These are phyloP conservation scores for Alectura lathami DNA, from an alignment of 2,113 vertebrate species.

Conservation along the genomic window DNA sequence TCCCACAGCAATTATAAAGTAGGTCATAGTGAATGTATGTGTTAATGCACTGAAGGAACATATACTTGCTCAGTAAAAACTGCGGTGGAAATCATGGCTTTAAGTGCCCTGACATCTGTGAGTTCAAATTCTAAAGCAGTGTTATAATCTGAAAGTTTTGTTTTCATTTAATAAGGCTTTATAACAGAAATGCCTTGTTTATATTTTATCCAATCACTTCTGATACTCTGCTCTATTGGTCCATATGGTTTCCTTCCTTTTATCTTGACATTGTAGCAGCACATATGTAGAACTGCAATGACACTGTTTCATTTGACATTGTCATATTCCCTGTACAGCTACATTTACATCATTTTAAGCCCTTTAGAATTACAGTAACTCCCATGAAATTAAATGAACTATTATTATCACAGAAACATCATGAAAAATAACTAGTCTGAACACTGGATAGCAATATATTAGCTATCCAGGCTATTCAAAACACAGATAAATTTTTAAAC, in stretches of 20 bases:
- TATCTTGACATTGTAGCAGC: constrained; percentile 20
- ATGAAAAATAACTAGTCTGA: constrained; percentile 46
- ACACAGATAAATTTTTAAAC: background rate
- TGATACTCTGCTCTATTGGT: constrained; percentile 45
- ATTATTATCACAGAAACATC: constrained; percentile 42
- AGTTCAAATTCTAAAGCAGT: constrained; percentile 12
- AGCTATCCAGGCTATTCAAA: background rate
- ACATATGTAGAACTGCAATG: background rate
- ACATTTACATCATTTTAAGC: constrained; percentile 58
- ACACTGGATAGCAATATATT: background rate
- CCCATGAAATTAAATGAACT: constrained; percentile 53
- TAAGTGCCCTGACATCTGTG: background rate
- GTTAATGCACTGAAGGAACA: constrained; percentile 14
- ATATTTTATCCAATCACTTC: constrained; percentile 47
- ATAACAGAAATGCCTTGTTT: constrained; percentile 43
- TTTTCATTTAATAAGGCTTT: constrained; percentile 51
- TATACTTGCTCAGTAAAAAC: constrained; percentile 9
- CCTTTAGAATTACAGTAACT: constrained; percentile 51
- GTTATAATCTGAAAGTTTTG: background rate
- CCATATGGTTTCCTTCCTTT: constrained; percentile 39
- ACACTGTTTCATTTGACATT: constrained; percentile 59
- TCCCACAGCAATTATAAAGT: constrained; percentile 67
- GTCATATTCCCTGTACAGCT: constrained; percentile 48
- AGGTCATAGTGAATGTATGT: constrained; percentile 43
- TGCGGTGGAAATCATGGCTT: background rate